Evolutionary conservation across 2,888 invertebrate genomes (phyloP), one percentile per base, ranked within the genome.

Genomic region (Melanchra persicariae): DNA sequence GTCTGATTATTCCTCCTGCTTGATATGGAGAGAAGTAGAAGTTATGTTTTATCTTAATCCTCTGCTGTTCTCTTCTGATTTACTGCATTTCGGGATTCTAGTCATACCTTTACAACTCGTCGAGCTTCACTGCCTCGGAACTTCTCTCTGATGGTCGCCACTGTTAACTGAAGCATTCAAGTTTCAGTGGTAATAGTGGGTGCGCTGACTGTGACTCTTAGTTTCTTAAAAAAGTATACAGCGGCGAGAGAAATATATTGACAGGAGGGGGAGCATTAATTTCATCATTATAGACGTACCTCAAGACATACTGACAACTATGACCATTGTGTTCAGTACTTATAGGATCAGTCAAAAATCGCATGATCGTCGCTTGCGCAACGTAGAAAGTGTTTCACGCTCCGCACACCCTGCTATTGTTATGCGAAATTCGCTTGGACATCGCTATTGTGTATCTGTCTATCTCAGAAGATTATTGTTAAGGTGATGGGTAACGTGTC

Each of bases 361-460:
- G 70, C 72, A 75, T 74, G 77, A 81, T 79, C 69, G 67, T 77
- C 71, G 77, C 80, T 90, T 90, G 85, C 87, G 90, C 88, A 91
- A 91, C 70, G 64, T 89, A 88, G 91, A 91, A 91, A 91, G 91
- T 86, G 78, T 85, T 86, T 89, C 86, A 88, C 88, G 88, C 84
- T 85, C 66, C 77, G 89, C 82, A 66, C 90, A 86, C 89, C 74
- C 77, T 78, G 26, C 83, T 84, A 91, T 92, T 91, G 90, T 91
- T 83, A 84, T 79, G 79, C 85, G 71, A 86, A 89, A 87, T 88
- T 87, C 82, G 80, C 85, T 85, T 84, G 83, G 86, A 87, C 87
- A 82, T 83, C 79, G 82, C 83, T 67, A 84, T 84, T 84, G 80
- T 85, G 62, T 77, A 73, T 69, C 72, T 76, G 77, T 63, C 64